Evolutionary conservation across 2,797 vertebrate species (phyloP), one percentile per base, ranked within the genome.

Genomic region (Labroides dimidiatus): DNA sequence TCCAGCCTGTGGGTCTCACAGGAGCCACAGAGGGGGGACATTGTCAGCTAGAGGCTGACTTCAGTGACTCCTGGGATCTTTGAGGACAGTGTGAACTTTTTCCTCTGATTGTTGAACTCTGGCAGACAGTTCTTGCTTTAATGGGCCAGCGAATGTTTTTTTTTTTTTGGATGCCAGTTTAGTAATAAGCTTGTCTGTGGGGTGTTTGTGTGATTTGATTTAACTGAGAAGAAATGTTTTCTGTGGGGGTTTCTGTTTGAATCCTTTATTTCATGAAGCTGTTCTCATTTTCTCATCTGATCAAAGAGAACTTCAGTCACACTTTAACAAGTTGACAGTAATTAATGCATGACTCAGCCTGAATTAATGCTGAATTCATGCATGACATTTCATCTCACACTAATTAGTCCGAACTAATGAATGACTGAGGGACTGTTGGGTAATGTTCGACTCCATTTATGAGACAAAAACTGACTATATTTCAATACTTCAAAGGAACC

Each of bases 61-160:
- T 57, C 65, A 81, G 74, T 69, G 75, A 55, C 59, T 79, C 49
- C 42, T 36, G 61, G 80, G 78, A 79, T 53, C 45, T 62, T 57
- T 55, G 74, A 85, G 78, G 82, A 58, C 17, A 14, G 65, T 7
- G 44, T 10, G 0, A 19, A 64, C 45, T 75, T 51, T 8, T 37
- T 44, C 23, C 51, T 30, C 60, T 20, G 24, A 69, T 30, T 53
- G 69, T 68, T 42, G 19, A 56, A 1, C 43, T 82, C 73, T 41
- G 72, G 61, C 70, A 17, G 54, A 17, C 6, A 3, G 57, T 17
- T 62, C 49, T 1, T 41, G 12, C 45, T 64, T 59, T 80, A 69
- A 80, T 58, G 48, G 80, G 60, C 75, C 69, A 3, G 20, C 21
- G 59, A 51, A 57, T 48, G 27, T 12, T 12, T 17, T 44, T 71